These are phyloP conservation scores for Enteromius anoplus DNA, from an alignment of 2,797 vertebrate species.

Conservation along the genomic window DNA sequence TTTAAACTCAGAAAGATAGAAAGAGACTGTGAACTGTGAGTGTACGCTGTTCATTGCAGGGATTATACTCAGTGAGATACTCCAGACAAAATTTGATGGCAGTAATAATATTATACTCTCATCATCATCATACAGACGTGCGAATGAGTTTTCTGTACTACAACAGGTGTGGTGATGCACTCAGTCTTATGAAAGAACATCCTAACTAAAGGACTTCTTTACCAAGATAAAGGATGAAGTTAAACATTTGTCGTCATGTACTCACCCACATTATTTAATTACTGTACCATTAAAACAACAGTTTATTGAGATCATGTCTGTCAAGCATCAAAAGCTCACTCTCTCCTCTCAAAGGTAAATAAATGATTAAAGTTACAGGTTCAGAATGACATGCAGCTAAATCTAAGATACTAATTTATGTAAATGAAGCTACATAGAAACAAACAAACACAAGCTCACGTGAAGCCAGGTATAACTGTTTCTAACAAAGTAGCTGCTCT, in stretches of 20 bases:
- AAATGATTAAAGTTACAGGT: neutral
- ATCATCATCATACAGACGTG: neutral
- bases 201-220: neutral
- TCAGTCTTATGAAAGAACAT: neutral
- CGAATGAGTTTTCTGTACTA: neutral
- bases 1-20: slow-evolving; percentile 14
- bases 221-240: neutral
- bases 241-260: neutral
- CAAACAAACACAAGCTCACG: neutral
- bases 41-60: neutral
- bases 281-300: neutral
- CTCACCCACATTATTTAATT: neutral
- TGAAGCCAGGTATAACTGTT: neutral
- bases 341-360: neutral
- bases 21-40: neutral
- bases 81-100: slow-evolving; percentile 38
- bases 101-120: slow-evolving; percentile 34
- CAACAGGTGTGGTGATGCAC: slow-evolving; percentile 5
- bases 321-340: neutral
- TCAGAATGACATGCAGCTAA: neutral
- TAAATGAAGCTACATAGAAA: neutral
- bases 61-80: slow-evolving; percentile 4
- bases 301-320: neutral
- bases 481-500: neutral
- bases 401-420: no score